Conservation (phyloP, 2,113 vertebrate species). For the Oreochromis aureus region DNA sequence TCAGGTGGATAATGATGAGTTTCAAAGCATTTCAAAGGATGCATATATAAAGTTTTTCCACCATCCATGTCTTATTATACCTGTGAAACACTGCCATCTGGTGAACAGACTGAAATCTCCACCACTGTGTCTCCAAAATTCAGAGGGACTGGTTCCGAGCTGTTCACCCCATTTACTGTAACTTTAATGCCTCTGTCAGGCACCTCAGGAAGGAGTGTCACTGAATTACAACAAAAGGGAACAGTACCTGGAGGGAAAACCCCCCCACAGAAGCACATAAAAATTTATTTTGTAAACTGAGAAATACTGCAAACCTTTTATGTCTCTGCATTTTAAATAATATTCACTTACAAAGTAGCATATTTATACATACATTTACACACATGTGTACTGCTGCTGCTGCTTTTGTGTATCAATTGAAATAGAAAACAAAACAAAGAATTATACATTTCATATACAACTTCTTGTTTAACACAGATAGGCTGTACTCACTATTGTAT, state of each 20-base stretch:
- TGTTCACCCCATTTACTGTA: slow-evolving; percentile 19
- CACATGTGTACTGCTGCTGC: neutral
- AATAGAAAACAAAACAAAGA: neutral
- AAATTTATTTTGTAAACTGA: neutral
- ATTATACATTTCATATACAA: neutral
- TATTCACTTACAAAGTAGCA: neutral
- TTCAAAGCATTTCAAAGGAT: neutral
- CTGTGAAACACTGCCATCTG: slow-evolving; percentile 69
- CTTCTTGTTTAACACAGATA: neutral
- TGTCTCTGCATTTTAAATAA: neutral
- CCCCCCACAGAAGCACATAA: neutral
- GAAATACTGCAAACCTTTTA: neutral
- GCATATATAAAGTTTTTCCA: neutral
- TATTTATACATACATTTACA: neutral
- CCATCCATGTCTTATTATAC: neutral
- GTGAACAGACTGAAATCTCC: slow-evolving; percentile 56
- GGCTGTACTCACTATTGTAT: slow-evolving; percentile 48
- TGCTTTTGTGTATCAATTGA: neutral
- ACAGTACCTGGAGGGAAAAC: slow-evolving; percentile 1
- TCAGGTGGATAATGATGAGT: neutral
- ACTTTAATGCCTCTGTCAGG: slow-evolving; percentile 47
- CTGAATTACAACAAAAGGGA: slow-evolving; percentile 30
- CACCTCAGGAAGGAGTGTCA: slow-evolving; percentile 33
- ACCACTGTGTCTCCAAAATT: slow-evolving; percentile 56
- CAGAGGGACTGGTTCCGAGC: slow-evolving; percentile 5